Evolutionary conservation across 2,113 vertebrate species (phyloP), one percentile per base, ranked within the genome.

Genomic region (Puffinus mauretanicus): DNA sequence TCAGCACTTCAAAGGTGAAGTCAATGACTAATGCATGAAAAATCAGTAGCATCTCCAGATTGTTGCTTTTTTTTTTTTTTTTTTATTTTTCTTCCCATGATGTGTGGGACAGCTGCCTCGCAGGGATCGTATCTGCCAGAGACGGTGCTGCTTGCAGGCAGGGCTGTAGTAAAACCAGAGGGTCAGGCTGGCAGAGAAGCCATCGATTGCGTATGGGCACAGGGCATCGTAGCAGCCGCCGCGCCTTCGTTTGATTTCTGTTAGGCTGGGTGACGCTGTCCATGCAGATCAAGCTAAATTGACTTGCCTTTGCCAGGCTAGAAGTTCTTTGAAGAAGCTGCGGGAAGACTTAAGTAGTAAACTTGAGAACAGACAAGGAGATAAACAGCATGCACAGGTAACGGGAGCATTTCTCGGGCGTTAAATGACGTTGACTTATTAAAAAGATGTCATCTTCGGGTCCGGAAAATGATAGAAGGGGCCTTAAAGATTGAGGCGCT

Each of bases 281-380:
- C 26, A 1, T 60, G 87, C 79, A 29, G 87, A 29, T 13, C 20
- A 10, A 91, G 84, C 95, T 98, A 88, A 98, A 88, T n/a, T 40
- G 64, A n/a, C 85, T 86, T 88, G 70, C 91, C 82, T 67, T 97
- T 91, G 70, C 93, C 88, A 98, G 98, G 98, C 98, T 89, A 96
- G 98, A 82, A 98, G 71, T 84, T 98, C 97, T 84, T 87, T 98
- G 67, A 98, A 97, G 96, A 97, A 97, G 81, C 97, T 98, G 40
- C 97, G 97, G 79, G 96, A 98, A 86, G 98, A 98, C 86, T 96
- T 98, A 89, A 98, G 96, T 91, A 97, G 92, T 95, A 97, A 96
- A 72, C 97, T 97, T 80, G 97, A 97, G 84, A 96, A 65, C 90
- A 96, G 92, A 67, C 91, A 90, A 36, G 90, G 91, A 83, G 94